Evolutionary conservation across 2,113 vertebrate genomes (phyloP).

Genomic region (Percina caprodes): DNA sequence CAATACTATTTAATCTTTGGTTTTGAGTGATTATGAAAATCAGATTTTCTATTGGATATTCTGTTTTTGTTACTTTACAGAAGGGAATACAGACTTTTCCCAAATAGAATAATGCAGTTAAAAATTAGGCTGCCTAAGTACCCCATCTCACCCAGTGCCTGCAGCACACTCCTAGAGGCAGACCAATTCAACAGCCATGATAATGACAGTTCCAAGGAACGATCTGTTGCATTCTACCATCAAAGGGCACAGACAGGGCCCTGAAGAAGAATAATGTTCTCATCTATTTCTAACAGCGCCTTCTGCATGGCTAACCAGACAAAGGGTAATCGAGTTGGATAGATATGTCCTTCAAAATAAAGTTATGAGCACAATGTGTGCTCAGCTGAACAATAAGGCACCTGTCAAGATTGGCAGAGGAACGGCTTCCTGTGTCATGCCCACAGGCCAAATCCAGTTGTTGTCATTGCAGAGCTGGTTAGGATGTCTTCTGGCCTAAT

Average conservation of each 20-base stretch:
- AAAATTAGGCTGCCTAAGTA: slow-evolving; percentile 16
- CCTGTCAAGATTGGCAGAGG: slow-evolving; percentile 72
- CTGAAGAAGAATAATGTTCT: slow-evolving; percentile 56
- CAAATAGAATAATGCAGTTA: slow-evolving; percentile 30
- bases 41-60: not conserved
- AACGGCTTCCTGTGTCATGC: slow-evolving; percentile 71
- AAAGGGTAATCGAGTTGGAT: slow-evolving; percentile 70
- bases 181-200: slow-evolving; percentile 27
- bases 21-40: not conserved
- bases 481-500: slow-evolving; percentile 59
- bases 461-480: slow-evolving; percentile 70
- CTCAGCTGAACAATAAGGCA: slow-evolving; percentile 75
- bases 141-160: slow-evolving; percentile 5
- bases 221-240: slow-evolving; percentile 42
- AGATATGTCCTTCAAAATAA: slow-evolving; percentile 75
- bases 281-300: slow-evolving; percentile 52
- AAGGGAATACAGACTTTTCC: not conserved
- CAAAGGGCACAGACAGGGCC: slow-evolving; percentile 14
- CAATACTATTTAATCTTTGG: not conserved
- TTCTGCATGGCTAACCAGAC: slow-evolving; percentile 70
- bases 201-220: slow-evolving; percentile 33
- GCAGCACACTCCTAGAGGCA: slow-evolving; percentile 18
- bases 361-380: slow-evolving; percentile 69
- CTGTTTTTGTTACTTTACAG: not conserved
- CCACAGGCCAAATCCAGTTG: slow-evolving; percentile 65